Percentiles rank a stretch among this genome's conserved stretches.
Conservation (phyloP, 2,888 invertebrate species). For the Archaeoteleia sp. region DNA sequence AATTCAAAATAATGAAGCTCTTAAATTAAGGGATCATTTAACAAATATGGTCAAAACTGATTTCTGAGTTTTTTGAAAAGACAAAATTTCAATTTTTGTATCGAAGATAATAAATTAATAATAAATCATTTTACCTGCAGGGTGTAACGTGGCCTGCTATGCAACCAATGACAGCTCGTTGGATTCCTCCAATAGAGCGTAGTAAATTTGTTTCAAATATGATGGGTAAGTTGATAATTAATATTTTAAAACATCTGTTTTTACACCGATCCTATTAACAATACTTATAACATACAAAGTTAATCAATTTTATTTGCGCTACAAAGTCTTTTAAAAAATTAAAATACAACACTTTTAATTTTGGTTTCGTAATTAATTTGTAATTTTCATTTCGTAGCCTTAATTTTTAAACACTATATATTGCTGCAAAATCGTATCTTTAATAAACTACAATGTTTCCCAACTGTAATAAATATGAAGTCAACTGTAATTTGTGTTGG, state of each 20-base stretch:
- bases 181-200: slow-evolving; percentile 96
- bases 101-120: background rate
- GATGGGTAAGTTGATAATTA: slow-evolving; percentile 81
- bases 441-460: slow-evolving; percentile 3
- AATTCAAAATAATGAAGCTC: no score
- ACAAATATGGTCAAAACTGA: background rate
- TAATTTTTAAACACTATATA: background rate
- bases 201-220: slow-evolving; percentile 94
- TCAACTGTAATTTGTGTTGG: slow-evolving; percentile 5
- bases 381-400: background rate
- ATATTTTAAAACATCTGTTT: background rate
- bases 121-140: slow-evolving; percentile 64
- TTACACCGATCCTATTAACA: no score
- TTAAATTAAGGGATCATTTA: background rate
- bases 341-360: no score
- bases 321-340: no score
- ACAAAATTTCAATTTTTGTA: background rate
- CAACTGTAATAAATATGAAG: slow-evolving; percentile 19
- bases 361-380: background rate
- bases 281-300: no score
- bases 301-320: no score
- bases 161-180: slow-evolving; percentile 92
- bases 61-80: background rate
- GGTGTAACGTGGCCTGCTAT: slow-evolving; percentile 96
- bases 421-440: background rate